Percentiles rank a stretch among this genome's conserved stretches.
These are phyloP conservation scores for Argya squamiceps DNA, from an alignment of 2,797 vertebrate genomes.

Conservation along the genomic window DNA sequence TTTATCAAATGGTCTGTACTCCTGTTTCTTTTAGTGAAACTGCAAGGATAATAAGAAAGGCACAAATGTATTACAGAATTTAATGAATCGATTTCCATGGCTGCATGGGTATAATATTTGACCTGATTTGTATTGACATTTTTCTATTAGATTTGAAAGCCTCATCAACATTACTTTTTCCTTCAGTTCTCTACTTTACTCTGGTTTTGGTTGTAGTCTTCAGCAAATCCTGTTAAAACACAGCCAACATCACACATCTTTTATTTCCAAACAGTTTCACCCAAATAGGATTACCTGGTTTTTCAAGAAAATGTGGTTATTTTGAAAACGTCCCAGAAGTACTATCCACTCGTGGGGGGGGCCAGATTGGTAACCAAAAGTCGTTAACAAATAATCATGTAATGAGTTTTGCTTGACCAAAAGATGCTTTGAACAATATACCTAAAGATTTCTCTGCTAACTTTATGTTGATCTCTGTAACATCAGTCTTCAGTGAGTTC, in stretches of 20 bases:
- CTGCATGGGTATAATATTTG: not conserved
- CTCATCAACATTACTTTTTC: not conserved
- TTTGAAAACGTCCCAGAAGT: not conserved
- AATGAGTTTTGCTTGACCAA: not conserved
- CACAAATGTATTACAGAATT: not conserved
- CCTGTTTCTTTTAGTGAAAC: not conserved
- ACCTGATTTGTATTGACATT: not conserved
- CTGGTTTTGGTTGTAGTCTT: not conserved
- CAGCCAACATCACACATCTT: not conserved
- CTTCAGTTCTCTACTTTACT: not conserved
- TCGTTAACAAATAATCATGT: not conserved
- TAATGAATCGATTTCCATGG: not conserved
- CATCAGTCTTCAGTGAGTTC: not conserved
- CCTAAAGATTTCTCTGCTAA: not conserved
- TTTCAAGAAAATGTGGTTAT: not conserved
- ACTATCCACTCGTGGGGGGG: not conserved
- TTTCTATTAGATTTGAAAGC: not conserved
- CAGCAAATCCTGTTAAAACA: not conserved
- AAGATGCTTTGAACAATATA: not conserved
- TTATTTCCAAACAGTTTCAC: not conserved
- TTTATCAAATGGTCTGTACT: not conserved
- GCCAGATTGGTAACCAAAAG: not conserved
- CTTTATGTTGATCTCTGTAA: not conserved
- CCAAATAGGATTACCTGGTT: not conserved
- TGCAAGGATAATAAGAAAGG: not conserved